Conservation (phyloP, 2,888 invertebrate genomes). For the Noctua fimbriata region DNA sequence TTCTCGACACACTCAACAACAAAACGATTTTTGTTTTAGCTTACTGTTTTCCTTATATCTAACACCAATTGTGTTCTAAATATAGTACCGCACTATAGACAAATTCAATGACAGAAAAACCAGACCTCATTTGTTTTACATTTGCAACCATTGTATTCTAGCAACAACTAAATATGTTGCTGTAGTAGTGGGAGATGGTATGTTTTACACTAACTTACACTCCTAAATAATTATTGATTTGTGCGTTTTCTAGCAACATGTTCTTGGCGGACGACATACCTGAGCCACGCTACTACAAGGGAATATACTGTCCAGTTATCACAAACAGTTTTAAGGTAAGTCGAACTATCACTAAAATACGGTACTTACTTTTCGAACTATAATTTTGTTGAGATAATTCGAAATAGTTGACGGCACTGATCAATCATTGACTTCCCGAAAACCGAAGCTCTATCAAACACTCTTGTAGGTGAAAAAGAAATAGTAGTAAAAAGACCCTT, state of each 20-base stretch:
- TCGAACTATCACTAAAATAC: not conserved
- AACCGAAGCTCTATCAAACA: not conserved
- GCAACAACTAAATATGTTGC: not conserved
- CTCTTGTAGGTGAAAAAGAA: too few relatives aligned
- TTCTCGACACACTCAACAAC: not conserved
- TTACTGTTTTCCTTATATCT: constrained; percentile 16
- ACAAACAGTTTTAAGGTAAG: constrained; percentile 94
- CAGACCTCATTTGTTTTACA: not conserved
- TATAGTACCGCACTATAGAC: not conserved
- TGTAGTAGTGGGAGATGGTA: too few relatives aligned
- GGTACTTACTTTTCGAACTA: not conserved
- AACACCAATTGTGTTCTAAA: constrained; percentile 1
- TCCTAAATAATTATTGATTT: not conserved
- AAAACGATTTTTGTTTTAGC: not conserved
- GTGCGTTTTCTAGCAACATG: too few relatives aligned
- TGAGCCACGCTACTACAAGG: constrained; percentile 95
- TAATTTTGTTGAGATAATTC: not conserved
- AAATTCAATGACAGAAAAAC: not conserved
- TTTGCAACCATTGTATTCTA: not conserved
- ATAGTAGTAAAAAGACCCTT: not conserved
- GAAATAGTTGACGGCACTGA: not conserved
- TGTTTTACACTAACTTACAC: not conserved
- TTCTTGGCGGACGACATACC: constrained; percentile 85
- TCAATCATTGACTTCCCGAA: not conserved
- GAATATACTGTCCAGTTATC: constrained; percentile 96